Conservation (phyloP, 2,888 invertebrate species). For the Torymus texanus region DNA sequence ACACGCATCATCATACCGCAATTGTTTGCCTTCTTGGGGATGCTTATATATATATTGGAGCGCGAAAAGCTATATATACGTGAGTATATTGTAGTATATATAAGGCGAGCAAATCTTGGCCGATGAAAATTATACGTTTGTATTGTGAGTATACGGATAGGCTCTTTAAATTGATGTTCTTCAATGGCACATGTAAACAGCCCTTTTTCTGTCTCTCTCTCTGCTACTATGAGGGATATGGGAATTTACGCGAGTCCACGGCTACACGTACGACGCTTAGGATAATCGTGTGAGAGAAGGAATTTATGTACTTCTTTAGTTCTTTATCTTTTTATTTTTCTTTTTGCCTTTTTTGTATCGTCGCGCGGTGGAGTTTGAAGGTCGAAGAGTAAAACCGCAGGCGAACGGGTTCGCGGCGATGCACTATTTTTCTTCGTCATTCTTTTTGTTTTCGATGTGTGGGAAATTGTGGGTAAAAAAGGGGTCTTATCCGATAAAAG, state of each 20-base stretch:
- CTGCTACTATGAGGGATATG: not conserved
- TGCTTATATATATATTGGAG: not conserved
- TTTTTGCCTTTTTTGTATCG: not conserved
- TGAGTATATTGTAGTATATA: no score
- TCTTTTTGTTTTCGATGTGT: no score
- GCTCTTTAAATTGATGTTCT: not conserved
- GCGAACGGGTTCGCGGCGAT: no score
- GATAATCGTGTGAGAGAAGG: no score
- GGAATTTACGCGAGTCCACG: constrained; percentile 26
- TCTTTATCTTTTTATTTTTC: not conserved
- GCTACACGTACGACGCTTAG: not conserved
- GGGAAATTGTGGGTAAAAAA: no score
- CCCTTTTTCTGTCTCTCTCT: not conserved
- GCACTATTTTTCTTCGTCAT: no score
- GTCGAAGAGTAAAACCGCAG: no score
- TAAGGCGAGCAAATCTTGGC: constrained; percentile 33
- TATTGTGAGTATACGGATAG: not conserved
- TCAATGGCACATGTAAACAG: not conserved
- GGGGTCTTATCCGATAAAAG: no score
- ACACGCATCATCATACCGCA: no score
- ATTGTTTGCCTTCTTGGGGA: no score
- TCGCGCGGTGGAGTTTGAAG: not conserved
- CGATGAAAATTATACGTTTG: constrained; percentile 29
- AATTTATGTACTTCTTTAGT: no score
- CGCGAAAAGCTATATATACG: constrained; percentile 5